Percentiles rank a stretch among this genome's conserved stretches.
Evolutionary conservation across 30 jellyfish, hydroid and myxozoan species (phyloP).

Genomic region (Mastigias papua): DNA sequence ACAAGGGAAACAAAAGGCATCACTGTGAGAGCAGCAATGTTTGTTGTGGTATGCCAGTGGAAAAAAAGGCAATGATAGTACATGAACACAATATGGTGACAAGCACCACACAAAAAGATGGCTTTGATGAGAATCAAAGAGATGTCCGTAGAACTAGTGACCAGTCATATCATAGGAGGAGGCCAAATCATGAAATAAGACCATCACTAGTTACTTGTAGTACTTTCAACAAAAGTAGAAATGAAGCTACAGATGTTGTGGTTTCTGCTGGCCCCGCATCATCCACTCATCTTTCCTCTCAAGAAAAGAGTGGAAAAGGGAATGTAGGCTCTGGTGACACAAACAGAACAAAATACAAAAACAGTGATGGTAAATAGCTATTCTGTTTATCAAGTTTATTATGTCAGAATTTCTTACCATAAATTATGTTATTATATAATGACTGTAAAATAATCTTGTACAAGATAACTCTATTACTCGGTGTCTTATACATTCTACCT

Average conservation of each 20-base stretch:
- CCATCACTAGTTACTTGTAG: conserved; percentile 14
- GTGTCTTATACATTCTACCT: too few relatives aligned
- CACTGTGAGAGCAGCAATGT: neutral
- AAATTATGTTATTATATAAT: too few relatives aligned
- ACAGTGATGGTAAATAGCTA: neutral
- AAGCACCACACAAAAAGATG: conserved; percentile 30
- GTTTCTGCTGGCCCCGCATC: conserved; percentile 4
- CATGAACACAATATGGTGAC: conserved; percentile 18
- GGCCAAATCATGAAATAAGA: conserved; percentile 6
- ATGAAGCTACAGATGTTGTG: neutral
- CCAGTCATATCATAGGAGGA: neutral
- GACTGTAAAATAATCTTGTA: too few relatives aligned
- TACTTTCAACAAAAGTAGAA: neutral
- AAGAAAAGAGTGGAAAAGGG: neutral
- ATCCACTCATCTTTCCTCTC: neutral
- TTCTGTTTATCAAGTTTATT: too few relatives aligned
- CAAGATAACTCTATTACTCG: too few relatives aligned
- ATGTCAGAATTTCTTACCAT: too few relatives aligned
- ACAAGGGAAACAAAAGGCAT: neutral
- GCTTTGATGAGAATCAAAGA: neutral
- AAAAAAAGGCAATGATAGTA: conserved; percentile 3
- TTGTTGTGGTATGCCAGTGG: neutral
- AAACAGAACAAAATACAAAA: neutral
- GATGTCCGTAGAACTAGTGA: neutral
- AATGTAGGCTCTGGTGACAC: neutral